Conservation (phyloP, 2,797 vertebrate genomes). For the Megalops cyprinoides region DNA sequence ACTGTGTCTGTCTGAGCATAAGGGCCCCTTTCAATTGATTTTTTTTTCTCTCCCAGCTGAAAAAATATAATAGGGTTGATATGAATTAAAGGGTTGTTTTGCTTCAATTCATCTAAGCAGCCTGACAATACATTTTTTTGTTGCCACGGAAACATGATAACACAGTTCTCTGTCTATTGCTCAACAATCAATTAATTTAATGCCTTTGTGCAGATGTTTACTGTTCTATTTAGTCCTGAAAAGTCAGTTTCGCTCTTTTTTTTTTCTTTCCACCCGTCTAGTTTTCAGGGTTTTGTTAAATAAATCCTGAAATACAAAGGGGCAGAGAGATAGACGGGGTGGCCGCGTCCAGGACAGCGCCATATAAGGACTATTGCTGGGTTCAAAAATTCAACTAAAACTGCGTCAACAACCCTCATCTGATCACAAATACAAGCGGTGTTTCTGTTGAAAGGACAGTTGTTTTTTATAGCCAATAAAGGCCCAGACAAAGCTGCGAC, state of each 20-base stretch:
- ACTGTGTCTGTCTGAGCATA: conserved; percentile 71
- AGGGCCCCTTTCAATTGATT: conserved; percentile 77
- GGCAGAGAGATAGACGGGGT: conserved; percentile 56
- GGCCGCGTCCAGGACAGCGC: conserved; percentile 51
- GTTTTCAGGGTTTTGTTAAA: conserved; percentile 60
- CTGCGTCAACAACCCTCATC: conserved; percentile 50
- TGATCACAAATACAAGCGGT: conserved; percentile 46
- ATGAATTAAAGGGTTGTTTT: conserved; percentile 79
- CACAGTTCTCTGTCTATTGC: conserved; percentile 81
- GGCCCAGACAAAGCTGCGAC: conserved; percentile 41
- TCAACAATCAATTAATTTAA: conserved; percentile 87
- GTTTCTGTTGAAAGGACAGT: conserved; percentile 50
- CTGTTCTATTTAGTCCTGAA: conserved; percentile 67
- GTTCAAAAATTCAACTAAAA: conserved; percentile 48
- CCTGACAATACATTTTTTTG: conserved; percentile 80
- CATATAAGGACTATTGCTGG: conserved; percentile 49
- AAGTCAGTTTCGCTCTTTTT: conserved; percentile 59
- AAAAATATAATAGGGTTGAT: conserved; percentile 73
- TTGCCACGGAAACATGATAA: conserved; percentile 87
- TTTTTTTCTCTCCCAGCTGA: conserved; percentile 60
- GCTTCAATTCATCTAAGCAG: conserved; percentile 85
- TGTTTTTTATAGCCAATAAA: conserved; percentile 45
- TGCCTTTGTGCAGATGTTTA: conserved; percentile 77
- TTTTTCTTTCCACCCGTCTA: conserved; percentile 44
- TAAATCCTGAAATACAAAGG: conserved; percentile 63